These are phyloP conservation scores for Pycnomerus fuliginosus DNA, from an alignment of 2,888 invertebrate genomes.

Conservation along the genomic window DNA sequence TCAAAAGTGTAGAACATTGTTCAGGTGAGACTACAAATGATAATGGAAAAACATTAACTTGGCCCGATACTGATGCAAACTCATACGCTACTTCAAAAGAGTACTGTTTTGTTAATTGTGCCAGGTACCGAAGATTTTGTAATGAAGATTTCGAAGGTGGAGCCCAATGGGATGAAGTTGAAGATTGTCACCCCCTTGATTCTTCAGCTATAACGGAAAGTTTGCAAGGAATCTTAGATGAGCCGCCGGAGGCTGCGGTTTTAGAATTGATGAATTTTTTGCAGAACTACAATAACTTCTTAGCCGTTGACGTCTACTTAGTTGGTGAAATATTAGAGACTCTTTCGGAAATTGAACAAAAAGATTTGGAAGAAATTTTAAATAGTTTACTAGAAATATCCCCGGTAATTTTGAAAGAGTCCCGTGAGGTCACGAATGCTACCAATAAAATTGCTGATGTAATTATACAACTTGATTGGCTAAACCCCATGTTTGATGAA, in stretches of 20 bases:
- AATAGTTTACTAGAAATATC: no score
- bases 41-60: neutral
- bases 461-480: no score
- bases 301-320: constrained; percentile 13
- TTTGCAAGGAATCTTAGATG: neutral
- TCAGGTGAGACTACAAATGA: neutral
- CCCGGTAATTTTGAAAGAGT: no score
- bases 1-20: no score
- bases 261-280: constrained; percentile 6
- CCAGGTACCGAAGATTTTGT: constrained; percentile 56
- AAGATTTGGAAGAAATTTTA: no score
- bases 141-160: constrained; percentile 58
- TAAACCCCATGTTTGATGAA: no score
- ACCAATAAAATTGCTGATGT: no score
- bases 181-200: neutral
- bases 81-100: neutral
- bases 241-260: neutral
- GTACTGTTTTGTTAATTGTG: constrained; percentile 38
- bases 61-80: neutral
- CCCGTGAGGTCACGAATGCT: no score
- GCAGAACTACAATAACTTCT: constrained; percentile 3
- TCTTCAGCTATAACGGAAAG: neutral
- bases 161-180: no score
- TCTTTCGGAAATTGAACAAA: no score
- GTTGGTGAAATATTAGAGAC: constrained; percentile 9